These are phyloP conservation scores for Acanthosoma haemorrhoidale DNA, from an alignment of 2,888 invertebrate genomes.

Conservation along the genomic window DNA sequence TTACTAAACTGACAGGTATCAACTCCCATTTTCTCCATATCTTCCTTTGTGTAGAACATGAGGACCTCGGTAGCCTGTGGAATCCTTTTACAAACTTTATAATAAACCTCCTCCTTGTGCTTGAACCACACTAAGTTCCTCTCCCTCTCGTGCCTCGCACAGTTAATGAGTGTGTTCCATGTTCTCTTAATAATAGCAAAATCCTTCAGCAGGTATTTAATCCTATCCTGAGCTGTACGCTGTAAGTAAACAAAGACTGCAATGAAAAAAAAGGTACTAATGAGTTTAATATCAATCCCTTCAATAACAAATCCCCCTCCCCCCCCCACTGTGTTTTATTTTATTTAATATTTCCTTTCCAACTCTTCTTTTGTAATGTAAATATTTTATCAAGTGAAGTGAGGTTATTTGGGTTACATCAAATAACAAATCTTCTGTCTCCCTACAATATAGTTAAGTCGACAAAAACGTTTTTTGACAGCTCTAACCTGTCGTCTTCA, in stretches of 20 bases:
- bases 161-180: constrained; percentile 1
- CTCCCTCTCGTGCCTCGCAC: not conserved
- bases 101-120: not conserved
- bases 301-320: too few species aligned
- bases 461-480: too few species aligned
- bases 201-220: not conserved
- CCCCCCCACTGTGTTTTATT: too few species aligned
- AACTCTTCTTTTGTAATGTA: too few species aligned
- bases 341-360: too few species aligned
- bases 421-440: too few species aligned
- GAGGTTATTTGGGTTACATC: too few species aligned
- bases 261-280: not conserved
- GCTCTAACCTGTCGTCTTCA: too few species aligned
- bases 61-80: not conserved
- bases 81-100: not conserved
- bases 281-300: too few species aligned
- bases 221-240: not conserved
- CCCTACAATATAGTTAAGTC: too few species aligned
- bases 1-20: not conserved
- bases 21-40: not conserved
- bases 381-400: too few species aligned
- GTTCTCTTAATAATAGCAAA: not conserved
- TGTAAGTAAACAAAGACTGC: too few species aligned
- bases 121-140: not conserved
- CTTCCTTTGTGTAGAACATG: constrained; percentile 1